These are phyloP conservation scores for Linyphia triangularis DNA, from an alignment of 2,888 invertebrate genomes.

Conservation along the genomic window DNA sequence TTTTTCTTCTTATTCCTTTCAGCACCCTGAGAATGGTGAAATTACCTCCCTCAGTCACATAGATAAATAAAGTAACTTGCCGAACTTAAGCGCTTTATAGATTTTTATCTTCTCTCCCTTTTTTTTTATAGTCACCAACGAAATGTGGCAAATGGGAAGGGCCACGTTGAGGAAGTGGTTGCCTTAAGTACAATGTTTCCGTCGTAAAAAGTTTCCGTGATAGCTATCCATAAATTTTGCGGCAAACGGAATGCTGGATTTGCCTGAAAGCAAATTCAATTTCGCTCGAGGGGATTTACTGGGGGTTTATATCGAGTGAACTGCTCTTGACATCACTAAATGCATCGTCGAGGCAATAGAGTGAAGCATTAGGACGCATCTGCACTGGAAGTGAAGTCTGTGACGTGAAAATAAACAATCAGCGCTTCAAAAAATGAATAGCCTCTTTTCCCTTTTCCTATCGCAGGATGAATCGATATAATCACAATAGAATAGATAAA, in stretches of 20 bases:
- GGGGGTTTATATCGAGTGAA: slow-evolving; percentile 45
- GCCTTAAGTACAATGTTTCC: slow-evolving; percentile 65
- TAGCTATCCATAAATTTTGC: slow-evolving; percentile 61
- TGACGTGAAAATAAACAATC: slow-evolving; percentile 12
- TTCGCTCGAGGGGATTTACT: slow-evolving; percentile 46
- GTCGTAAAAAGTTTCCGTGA: slow-evolving; percentile 67
- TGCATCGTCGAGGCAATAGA: slow-evolving; percentile 14
- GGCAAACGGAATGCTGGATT: slow-evolving; percentile 63
- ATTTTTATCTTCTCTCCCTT: slow-evolving; percentile 34
- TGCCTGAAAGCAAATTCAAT: slow-evolving; percentile 58
- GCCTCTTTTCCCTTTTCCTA: too few relatives aligned
- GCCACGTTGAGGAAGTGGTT: slow-evolving; percentile 42
- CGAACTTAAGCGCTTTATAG: slow-evolving; percentile 44
- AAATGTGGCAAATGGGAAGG: slow-evolving; percentile 41
- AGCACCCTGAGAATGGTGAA: too few relatives aligned
- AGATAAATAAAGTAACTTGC: slow-evolving; percentile 41
- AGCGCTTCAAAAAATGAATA: background rate
- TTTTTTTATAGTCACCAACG: slow-evolving; percentile 21
- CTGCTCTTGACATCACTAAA: slow-evolving; percentile 47
- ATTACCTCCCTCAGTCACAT: slow-evolving; percentile 42
- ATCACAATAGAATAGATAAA: too few relatives aligned
- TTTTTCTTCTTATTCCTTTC: too few relatives aligned
- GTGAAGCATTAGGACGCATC: slow-evolving; percentile 23
- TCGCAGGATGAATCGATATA: too few relatives aligned
- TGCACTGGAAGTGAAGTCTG: slow-evolving; percentile 7